Conservation (phyloP, 2,113 vertebrate genomes). For the Bos javanicus region DNA sequence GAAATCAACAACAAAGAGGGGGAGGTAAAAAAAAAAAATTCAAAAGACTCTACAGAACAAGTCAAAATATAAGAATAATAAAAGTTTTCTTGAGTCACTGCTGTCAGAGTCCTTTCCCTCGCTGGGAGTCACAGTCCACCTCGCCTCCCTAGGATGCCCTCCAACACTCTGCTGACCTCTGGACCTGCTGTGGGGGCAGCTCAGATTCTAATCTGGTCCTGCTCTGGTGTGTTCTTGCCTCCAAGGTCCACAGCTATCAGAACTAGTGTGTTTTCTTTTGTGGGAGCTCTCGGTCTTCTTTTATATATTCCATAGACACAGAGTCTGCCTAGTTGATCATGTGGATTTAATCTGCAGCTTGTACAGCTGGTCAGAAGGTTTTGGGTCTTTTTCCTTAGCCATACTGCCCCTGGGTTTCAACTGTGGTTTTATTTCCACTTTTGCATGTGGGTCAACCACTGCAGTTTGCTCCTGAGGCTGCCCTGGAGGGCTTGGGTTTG, state of each 20-base stretch:
- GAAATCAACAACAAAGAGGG: neutral
- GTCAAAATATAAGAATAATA: neutral
- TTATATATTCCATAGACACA: neutral
- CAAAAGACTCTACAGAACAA: neutral
- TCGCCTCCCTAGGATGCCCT: neutral
- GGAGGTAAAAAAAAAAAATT: neutral
- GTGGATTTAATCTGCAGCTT: neutral
- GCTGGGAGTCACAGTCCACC: neutral
- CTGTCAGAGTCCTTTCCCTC: neutral
- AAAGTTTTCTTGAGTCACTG: neutral
- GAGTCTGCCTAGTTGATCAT: neutral
- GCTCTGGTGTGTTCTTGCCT: rapidly evolving
- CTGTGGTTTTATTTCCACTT: neutral
- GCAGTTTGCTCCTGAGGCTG: neutral
- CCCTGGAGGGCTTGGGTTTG: neutral
- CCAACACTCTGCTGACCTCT: neutral
- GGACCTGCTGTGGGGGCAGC: neutral
- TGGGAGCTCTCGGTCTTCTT: rapidly evolving
- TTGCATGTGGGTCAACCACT: neutral
- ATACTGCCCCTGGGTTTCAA: neutral
- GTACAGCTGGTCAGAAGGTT: neutral
- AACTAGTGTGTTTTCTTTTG: neutral
- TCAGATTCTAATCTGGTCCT: neutral
- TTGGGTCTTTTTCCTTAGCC: neutral
- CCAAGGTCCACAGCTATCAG: neutral